Conservation (phyloP, 64 coral and sea anemone genomes). For the Pocillopora damicornis region DNA sequence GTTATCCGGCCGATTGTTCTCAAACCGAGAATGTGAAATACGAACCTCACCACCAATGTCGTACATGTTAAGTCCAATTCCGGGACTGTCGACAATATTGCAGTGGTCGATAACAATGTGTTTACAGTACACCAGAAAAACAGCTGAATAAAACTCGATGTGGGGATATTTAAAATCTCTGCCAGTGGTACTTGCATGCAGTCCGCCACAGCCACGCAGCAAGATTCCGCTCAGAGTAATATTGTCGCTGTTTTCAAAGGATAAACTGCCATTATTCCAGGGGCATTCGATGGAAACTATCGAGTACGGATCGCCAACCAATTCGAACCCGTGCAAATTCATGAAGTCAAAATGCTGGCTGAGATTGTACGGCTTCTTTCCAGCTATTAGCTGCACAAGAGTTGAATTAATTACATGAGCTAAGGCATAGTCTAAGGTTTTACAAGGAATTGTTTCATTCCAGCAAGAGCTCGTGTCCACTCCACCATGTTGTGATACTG, state of each 20-base stretch:
- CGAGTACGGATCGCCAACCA: conserved; percentile 33
- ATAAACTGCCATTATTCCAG: conserved; percentile 17
- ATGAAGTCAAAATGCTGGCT: conserved; percentile 51
- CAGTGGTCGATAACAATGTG: conserved; percentile 30
- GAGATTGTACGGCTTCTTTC: conserved; percentile 45
- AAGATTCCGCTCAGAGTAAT: conserved; percentile 40
- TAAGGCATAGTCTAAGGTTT: conserved; percentile 34
- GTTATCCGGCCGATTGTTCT: background rate
- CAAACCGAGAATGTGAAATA: conserved; percentile 23
- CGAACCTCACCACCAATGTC: conserved; percentile 45
- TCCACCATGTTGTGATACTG: conserved; percentile 17
- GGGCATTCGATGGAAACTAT: conserved; percentile 49
- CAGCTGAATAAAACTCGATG: conserved; percentile 23
- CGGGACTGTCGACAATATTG: conserved; percentile 20
- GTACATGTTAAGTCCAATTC: conserved; percentile 45
- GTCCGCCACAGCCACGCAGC: conserved; percentile 29
- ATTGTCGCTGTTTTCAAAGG: conserved; percentile 46
- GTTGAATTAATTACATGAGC: background rate
- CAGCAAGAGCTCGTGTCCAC: conserved; percentile 19
- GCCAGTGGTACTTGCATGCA: conserved; percentile 36
- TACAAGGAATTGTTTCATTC: conserved; percentile 17
- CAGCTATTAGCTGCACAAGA: conserved; percentile 22
- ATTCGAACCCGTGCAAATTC: conserved; percentile 13
- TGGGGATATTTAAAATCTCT: conserved; percentile 22
- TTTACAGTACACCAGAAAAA: conserved; percentile 53